These are phyloP conservation scores for Tadarida brasiliensis DNA, from an alignment of 2,797 vertebrate species.

Conservation along the genomic window DNA sequence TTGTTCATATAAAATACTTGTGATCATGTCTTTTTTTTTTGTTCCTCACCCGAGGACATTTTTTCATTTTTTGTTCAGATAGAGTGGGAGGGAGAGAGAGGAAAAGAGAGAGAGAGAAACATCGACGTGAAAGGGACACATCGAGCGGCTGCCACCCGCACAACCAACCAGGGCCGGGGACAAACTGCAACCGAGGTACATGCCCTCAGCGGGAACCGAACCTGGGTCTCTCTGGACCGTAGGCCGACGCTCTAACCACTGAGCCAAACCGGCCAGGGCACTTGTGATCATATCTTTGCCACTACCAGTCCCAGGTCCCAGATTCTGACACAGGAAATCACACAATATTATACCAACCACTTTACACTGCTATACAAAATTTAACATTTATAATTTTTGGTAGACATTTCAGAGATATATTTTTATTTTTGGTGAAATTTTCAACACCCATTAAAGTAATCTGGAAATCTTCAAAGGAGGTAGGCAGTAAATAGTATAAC, in stretches of 20 bases:
- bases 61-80: too few species aligned
- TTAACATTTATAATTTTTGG: not conserved
- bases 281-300: not conserved
- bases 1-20: not conserved
- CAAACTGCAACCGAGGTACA: too few species aligned
- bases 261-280: too few species aligned
- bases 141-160: too few species aligned
- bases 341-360: not conserved
- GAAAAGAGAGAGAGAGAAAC: too few species aligned
- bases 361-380: not conserved
- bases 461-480: not conserved
- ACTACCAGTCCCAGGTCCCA: not conserved
- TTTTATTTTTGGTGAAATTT: not conserved
- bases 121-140: too few species aligned
- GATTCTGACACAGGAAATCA: not conserved
- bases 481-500: not conserved
- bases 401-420: not conserved
- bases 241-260: too few species aligned
- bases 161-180: too few species aligned
- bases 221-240: too few species aligned
- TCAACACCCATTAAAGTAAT: conserved; percentile 19
- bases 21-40: not conserved
- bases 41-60: too few species aligned
- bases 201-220: too few species aligned
- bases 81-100: too few species aligned